These are phyloP conservation scores for Sisor rabdophorus DNA, from an alignment of 2,113 vertebrate genomes.

Conservation along the genomic window DNA sequence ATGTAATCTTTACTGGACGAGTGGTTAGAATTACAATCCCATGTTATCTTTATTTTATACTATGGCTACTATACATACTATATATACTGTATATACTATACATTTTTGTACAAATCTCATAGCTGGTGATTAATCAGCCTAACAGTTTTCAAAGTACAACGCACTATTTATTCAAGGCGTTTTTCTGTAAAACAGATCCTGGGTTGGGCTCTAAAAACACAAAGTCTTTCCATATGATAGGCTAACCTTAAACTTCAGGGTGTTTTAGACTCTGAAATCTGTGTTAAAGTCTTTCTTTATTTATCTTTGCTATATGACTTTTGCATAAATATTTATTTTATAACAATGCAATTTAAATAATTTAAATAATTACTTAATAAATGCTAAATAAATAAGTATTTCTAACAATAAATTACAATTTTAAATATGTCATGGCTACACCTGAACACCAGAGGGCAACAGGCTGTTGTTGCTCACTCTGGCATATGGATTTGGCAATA, in stretches of 20 bases:
- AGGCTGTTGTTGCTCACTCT: no score
- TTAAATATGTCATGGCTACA: no score
- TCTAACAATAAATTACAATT: no score
- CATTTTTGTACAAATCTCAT: not conserved
- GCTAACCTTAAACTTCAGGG: not conserved
- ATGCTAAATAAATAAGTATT: no score
- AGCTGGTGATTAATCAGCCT: not conserved
- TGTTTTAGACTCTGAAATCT: not conserved
- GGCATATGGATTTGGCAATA: no score
- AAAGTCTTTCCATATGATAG: not conserved
- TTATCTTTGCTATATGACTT: no score
- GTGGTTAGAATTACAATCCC: not conserved
- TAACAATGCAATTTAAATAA: no score
- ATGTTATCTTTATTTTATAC: not conserved
- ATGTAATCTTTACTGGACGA: not conserved
- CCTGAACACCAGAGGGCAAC: no score
- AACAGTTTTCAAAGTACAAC: not conserved
- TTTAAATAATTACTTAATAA: no score
- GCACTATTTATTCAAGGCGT: slow-evolving; percentile 40
- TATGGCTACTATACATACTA: no score
- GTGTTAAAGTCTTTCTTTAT: not conserved
- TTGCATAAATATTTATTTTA: no score
- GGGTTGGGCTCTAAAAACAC: slow-evolving; percentile 17
- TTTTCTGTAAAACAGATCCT: slow-evolving; percentile 6
- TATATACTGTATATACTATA: no score